Evolutionary conservation across 2,797 vertebrate genomes (phyloP).

Genomic region (Iguana delicatissima): DNA sequence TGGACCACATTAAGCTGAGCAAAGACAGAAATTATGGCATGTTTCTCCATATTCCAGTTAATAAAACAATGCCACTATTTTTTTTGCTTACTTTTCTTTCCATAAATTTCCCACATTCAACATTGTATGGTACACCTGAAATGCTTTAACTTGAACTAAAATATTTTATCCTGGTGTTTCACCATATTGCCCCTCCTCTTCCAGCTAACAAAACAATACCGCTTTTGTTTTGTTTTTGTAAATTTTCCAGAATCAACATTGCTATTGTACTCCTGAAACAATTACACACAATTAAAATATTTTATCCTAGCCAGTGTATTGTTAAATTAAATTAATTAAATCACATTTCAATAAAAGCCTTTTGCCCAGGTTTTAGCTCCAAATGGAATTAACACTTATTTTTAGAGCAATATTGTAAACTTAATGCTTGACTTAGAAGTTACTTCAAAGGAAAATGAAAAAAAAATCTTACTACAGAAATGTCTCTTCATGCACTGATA

Average conservation of each 20-base stretch:
- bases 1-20: not conserved
- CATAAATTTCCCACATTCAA: no score
- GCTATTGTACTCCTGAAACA: constrained; percentile 50
- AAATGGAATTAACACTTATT: constrained; percentile 77
- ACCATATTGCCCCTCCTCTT: not conserved
- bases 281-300: constrained; percentile 68
- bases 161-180: not conserved
- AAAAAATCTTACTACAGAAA: constrained; percentile 68
- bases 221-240: constrained; percentile 14
- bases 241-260: constrained; percentile 55
- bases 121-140: no score
- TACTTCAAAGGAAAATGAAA: constrained; percentile 84
- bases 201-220: not conserved
- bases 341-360: constrained; percentile 69
- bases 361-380: constrained; percentile 65
- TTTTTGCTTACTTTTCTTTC: no score
- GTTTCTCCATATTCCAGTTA: not conserved
- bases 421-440: constrained; percentile 86
- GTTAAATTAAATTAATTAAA: constrained; percentile 64
- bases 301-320: constrained; percentile 63
- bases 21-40: not conserved
- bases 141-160: no score
- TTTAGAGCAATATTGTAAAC: constrained; percentile 84
- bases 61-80: no score
- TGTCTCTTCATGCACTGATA: constrained; percentile 66